A percentile compares a stretch with the other conserved stretches of the same genome.
Evolutionary conservation across 2,113 vertebrate species (phyloP).

Genomic region (Rhegmatorhina hoffmannsi): DNA sequence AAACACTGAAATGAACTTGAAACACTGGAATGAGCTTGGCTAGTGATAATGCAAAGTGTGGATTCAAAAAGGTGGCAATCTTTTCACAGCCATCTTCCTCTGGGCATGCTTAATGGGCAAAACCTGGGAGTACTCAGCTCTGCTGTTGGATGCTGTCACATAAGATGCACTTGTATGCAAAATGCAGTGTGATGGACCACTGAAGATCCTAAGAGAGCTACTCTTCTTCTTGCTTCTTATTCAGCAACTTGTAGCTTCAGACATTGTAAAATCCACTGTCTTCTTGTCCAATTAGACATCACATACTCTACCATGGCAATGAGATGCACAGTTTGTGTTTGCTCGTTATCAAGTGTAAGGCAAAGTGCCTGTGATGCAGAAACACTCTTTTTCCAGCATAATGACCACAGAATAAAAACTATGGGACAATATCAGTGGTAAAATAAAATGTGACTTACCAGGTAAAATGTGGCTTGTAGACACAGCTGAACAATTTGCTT

Average conservation of each 20-base stretch:
- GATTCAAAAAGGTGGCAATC: background rate
- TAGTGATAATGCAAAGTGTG: background rate
- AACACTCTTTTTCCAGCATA: background rate
- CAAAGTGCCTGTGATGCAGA: background rate
- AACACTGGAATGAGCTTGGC: background rate
- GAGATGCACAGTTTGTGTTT: background rate
- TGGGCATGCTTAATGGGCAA: background rate
- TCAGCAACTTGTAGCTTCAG: background rate
- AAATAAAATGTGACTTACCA: background rate
- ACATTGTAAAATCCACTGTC: background rate
- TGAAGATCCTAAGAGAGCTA: background rate
- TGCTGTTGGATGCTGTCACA: background rate
- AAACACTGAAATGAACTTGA: background rate
- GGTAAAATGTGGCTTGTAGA: slow-evolving; percentile 55
- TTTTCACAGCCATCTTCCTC: background rate
- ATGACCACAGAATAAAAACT: background rate
- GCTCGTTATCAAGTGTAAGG: background rate
- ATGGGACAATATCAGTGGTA: background rate
- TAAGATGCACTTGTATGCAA: fast-evolving
- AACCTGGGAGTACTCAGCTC: background rate
- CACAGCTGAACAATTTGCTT: slow-evolving; percentile 75
- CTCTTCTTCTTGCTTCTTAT: background rate
- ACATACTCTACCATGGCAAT: background rate
- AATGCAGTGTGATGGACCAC: background rate
- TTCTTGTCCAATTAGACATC: background rate